A percentile compares a stretch with the other conserved stretches of the same genome.
phyloP scores from a whole-genome alignment of 2,888 invertebrate genomes.

The Alloplasta piceator region DNA sequence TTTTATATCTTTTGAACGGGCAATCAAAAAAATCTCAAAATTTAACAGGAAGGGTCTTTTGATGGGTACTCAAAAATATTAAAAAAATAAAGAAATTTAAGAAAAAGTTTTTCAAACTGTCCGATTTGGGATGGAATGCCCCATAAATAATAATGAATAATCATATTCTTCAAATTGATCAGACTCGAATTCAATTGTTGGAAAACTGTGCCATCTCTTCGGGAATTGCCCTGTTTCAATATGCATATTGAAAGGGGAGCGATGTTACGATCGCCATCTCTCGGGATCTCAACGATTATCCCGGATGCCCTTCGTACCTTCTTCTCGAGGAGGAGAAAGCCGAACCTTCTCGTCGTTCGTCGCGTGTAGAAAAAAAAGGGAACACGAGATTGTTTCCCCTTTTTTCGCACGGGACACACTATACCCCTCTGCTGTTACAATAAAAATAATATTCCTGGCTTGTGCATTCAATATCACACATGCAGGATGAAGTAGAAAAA shows the following conservation, averaged over 20 bases:
- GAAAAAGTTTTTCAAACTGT: too few relatives aligned
- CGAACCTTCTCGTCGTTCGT: constrained; percentile 47
- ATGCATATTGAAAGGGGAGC: too few relatives aligned
- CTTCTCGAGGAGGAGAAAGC: constrained; percentile 53
- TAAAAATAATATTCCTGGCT: constrained; percentile 36
- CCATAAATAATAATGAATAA: background rate
- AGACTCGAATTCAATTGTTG: too few relatives aligned
- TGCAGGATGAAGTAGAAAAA: constrained; percentile 9
- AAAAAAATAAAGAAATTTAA: too few relatives aligned
- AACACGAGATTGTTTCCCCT: constrained; percentile 19
- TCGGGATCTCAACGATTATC: background rate
- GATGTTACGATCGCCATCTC: background rate
- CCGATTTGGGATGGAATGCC: too few relatives aligned
- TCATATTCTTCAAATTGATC: background rate
- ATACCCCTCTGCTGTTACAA: constrained; percentile 49
- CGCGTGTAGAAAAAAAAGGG: constrained; percentile 31
- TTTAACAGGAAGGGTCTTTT: too few relatives aligned
- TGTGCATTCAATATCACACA: constrained; percentile 29
- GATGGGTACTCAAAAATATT: too few relatives aligned
- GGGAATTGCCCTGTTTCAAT: too few relatives aligned
- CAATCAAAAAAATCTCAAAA: too few relatives aligned
- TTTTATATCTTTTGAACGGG: too few relatives aligned
- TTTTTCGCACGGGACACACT: constrained; percentile 47
- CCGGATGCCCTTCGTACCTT: constrained; percentile 27
- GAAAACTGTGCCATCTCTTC: too few relatives aligned